phyloP scores from a whole-genome alignment of 2,113 vertebrate genomes.

The Phalacrocorax carbo region DNA sequence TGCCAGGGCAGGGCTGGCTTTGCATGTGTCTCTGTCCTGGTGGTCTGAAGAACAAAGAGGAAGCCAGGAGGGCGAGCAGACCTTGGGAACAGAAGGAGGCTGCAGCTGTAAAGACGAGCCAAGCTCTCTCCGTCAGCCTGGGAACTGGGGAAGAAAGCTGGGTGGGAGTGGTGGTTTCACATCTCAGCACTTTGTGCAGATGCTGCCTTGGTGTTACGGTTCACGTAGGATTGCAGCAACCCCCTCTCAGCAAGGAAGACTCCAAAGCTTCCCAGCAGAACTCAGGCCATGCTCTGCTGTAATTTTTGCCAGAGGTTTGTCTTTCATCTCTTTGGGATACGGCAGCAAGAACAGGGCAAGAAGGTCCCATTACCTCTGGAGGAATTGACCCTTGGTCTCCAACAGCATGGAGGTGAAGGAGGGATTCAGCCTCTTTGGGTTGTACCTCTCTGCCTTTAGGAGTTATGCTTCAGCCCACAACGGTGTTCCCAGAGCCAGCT shows the following conservation, averaged over 20 bases:
- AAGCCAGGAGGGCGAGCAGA: neutral
- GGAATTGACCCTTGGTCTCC: neutral
- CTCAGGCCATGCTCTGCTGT: neutral
- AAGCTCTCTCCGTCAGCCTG: neutral
- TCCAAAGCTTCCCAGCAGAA: constrained; percentile 4
- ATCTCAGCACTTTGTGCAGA: neutral
- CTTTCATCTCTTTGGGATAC: constrained; percentile 28
- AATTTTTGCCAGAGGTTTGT: neutral
- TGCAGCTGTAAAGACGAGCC: constrained; percentile 26
- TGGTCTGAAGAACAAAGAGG: constrained; percentile 49
- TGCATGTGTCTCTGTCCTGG: constrained; percentile 8
- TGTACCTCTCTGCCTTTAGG: neutral
- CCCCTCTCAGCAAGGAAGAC: neutral
- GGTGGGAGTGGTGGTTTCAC: neutral
- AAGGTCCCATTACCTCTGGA: neutral
- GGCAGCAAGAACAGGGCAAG: neutral
- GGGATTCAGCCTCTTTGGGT: neutral
- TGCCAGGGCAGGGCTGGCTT: neutral
- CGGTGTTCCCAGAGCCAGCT: neutral
- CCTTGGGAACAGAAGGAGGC: constrained; percentile 24
- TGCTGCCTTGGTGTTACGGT: neutral
- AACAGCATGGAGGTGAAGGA: neutral
- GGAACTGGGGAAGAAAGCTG: neutral
- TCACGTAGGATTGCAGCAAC: neutral
- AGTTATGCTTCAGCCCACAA: neutral